A percentile compares a stretch with the other conserved stretches of the same genome.
These are phyloP conservation scores for Montipora capitata DNA, from an alignment of 92 coral and sea anemone species.

Conservation along the genomic window DNA sequence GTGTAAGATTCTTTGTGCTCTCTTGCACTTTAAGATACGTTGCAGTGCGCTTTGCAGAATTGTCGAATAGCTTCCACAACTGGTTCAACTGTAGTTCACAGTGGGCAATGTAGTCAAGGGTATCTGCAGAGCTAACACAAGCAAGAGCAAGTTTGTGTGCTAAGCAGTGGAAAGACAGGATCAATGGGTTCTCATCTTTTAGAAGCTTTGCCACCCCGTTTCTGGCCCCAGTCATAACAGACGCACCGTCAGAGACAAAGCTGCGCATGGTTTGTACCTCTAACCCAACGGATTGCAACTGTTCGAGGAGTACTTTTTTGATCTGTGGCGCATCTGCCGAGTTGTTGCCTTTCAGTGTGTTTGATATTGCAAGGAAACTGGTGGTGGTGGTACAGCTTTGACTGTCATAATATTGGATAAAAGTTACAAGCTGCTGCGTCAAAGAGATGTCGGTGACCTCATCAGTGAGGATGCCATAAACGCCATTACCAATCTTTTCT, in stretches of 20 bases:
- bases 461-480: too few relatives aligned
- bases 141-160: not conserved
- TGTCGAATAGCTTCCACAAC: not conserved
- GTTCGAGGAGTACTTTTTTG: slow-evolving; percentile 10
- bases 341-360: slow-evolving; percentile 22
- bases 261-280: slow-evolving; percentile 13
- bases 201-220: slow-evolving; percentile 22
- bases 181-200: slow-evolving; percentile 30
- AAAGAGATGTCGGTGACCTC: not conserved
- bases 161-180: slow-evolving; percentile 11
- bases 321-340: slow-evolving; percentile 24
- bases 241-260: slow-evolving; percentile 6
- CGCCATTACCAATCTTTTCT: slow-evolving; percentile 8
- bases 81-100: slow-evolving; percentile 6
- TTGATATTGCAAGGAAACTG: not conserved
- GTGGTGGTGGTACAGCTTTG: slow-evolving; percentile 18
- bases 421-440: not conserved
- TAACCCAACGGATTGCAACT: slow-evolving; percentile 16
- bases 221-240: slow-evolving; percentile 5
- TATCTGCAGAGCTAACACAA: slow-evolving; percentile 23
- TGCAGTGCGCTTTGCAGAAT: slow-evolving; percentile 13
- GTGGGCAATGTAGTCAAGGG: slow-evolving; percentile 24
- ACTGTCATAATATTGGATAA: slow-evolving; percentile 14
- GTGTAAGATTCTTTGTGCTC: too few relatives aligned
- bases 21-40: slow-evolving; percentile 6